Evolutionary conservation across 2,797 vertebrate genomes (phyloP).

Genomic region (Bovichtus variegatus): DNA sequence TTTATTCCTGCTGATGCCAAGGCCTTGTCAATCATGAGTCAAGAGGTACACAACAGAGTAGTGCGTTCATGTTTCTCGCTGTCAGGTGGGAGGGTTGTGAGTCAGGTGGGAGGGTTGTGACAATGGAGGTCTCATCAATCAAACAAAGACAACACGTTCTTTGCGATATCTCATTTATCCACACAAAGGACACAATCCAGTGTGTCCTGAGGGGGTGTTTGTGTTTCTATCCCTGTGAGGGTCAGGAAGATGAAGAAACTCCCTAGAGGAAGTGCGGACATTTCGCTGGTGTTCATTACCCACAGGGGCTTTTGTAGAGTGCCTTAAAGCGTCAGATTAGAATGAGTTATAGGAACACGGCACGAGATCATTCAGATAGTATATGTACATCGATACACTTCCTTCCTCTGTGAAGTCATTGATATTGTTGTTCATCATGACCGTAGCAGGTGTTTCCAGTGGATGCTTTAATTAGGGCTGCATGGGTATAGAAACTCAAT

Average conservation of each 20-base stretch:
- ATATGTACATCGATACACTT: not conserved
- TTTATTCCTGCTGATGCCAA: slow-evolving; percentile 23
- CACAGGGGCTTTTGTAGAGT: not conserved
- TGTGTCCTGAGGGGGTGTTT: slow-evolving; percentile 8
- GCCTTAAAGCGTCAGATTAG: not conserved
- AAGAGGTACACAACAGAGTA: slow-evolving; percentile 21
- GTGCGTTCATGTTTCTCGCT: slow-evolving; percentile 35
- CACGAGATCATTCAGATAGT: not conserved
- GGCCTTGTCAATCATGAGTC: slow-evolving; percentile 35
- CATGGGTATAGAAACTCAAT: not conserved
- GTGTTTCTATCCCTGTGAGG: slow-evolving; percentile 25
- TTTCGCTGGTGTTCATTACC: not conserved
- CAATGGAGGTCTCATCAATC: slow-evolving; percentile 46
- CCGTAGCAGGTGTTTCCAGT: not conserved
- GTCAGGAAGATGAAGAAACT: not conserved
- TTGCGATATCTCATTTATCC: slow-evolving; percentile 39
- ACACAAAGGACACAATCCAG: not conserved
- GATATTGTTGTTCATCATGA: not conserved
- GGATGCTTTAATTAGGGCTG: not conserved
- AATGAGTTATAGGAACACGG: not conserved
- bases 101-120: slow-evolving; percentile 27
- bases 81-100: slow-evolving; percentile 38
- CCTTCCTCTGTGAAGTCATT: not conserved
- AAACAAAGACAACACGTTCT: slow-evolving; percentile 27
- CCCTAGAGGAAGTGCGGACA: not conserved